Evolutionary conservation across 1,140 invertebrate species (phyloP).

Genomic region (Cyphomyrmex costatus): DNA sequence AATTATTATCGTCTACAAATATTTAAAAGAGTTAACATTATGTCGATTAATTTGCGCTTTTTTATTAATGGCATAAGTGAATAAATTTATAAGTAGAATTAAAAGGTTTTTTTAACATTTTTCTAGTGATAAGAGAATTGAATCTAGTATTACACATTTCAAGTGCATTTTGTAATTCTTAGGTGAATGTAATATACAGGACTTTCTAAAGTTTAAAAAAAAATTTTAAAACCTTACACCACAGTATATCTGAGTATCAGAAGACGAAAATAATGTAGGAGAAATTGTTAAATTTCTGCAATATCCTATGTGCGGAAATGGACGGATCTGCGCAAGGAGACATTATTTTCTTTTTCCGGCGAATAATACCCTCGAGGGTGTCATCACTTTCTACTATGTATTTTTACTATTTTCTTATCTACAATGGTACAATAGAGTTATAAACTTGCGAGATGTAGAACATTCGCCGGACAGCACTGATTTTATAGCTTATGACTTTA

Average conservation of each 20-base stretch:
- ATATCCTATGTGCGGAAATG: not conserved
- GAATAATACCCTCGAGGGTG: constrained; percentile 4
- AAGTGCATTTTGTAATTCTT: not conserved
- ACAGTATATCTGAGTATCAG: not conserved
- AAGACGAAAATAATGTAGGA: constrained; percentile 5
- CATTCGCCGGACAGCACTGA: constrained; percentile 21
- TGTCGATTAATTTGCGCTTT: not conserved
- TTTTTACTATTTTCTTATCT: constrained; percentile 33
- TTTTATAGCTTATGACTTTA: constrained; percentile 48
- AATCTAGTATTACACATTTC: not conserved
- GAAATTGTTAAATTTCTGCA: not conserved
- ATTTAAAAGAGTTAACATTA: not conserved
- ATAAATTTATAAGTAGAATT: not conserved
- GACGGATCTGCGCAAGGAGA: not conserved
- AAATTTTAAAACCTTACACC: not conserved
- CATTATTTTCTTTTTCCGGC: not conserved
- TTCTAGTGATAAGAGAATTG: not conserved
- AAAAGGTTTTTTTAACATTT: not conserved
- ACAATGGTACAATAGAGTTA: constrained; percentile 25
- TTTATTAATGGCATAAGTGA: not conserved
- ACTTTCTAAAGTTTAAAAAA: not conserved
- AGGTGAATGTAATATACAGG: not conserved
- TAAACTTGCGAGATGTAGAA: constrained; percentile 27
- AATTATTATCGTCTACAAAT: not conserved
- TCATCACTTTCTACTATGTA: constrained; percentile 2